phyloP scores from a whole-genome alignment of 1,140 invertebrate species.

The Pachyrhynchus sulphureomaculatus region DNA sequence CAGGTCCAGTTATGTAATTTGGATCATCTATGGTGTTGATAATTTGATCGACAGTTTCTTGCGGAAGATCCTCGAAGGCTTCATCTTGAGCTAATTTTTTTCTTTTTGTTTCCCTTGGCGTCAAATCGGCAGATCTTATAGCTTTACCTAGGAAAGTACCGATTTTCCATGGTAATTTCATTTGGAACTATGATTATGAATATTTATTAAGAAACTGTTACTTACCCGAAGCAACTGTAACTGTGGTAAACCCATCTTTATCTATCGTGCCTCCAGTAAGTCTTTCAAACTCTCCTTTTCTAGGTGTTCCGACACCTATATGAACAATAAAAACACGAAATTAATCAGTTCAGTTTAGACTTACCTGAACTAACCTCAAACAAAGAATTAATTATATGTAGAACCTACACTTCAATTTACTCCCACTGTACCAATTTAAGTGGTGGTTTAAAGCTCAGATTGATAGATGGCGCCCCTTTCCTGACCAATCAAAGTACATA shows the following conservation, averaged over 20 bases:
- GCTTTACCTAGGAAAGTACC: conserved; percentile 27
- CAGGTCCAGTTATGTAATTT: conserved; percentile 78
- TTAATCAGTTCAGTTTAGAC: too few relatives aligned
- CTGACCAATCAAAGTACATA: too few relatives aligned
- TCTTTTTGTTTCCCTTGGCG: conserved; percentile 39
- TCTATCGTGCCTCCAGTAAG: conserved; percentile 61
- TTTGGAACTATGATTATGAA: not conserved
- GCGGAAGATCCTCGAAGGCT: conserved; percentile 62
- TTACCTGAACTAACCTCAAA: too few relatives aligned
- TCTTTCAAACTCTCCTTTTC: conserved; percentile 65
- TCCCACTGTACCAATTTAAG: too few relatives aligned
- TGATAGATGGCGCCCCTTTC: too few relatives aligned
- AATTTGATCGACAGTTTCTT: conserved; percentile 73
- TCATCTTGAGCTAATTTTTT: conserved; percentile 49
- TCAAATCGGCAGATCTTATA: conserved; percentile 23
- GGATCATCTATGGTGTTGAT: conserved; percentile 76
- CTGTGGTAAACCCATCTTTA: conserved; percentile 68
- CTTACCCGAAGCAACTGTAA: conserved; percentile 57
- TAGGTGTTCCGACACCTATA: conserved; percentile 8
- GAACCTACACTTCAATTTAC: too few relatives aligned
- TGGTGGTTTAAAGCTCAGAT: too few relatives aligned
- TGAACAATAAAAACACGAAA: too few relatives aligned
- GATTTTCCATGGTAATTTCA: not conserved
- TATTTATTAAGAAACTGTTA: not conserved
- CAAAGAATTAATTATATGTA: too few relatives aligned